Percentiles rank a stretch among this genome's conserved stretches.
Conservation (phyloP, 1,140 invertebrate species). For the Aphaenogaster rudis region DNA sequence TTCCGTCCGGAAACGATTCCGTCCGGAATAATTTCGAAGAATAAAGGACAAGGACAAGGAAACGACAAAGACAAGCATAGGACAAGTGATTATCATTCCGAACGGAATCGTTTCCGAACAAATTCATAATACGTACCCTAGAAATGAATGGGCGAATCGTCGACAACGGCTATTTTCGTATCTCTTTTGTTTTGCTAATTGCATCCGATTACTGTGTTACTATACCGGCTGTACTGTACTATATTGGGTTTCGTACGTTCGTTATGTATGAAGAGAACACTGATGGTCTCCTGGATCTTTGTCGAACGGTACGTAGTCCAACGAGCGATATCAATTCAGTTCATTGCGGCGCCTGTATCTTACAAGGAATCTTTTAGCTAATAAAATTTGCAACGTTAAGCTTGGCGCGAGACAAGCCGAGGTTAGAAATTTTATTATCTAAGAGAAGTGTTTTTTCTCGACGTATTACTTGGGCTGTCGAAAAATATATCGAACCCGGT, state of each 20-base stretch:
- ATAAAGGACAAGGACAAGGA: too few species aligned
- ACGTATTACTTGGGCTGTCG: not conserved
- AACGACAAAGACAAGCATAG: too few species aligned
- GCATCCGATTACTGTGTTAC: conserved; percentile 16
- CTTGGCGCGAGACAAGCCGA: conserved; percentile 7
- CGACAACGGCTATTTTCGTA: not conserved
- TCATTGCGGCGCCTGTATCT: not conserved
- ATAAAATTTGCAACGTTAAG: not conserved
- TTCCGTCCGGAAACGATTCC: too few species aligned
- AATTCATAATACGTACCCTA: not conserved
- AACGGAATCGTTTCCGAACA: too few species aligned
- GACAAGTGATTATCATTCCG: too few species aligned
- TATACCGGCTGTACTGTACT: conserved; percentile 14
- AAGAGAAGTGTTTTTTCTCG: not conserved
- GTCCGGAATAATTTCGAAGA: too few species aligned
- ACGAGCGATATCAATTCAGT: not conserved
- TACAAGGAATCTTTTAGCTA: not conserved
- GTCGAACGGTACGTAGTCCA: not conserved
- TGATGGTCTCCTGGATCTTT: not conserved
- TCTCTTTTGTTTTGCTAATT: not conserved
- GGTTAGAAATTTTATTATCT: not conserved
- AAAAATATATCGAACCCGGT: not conserved
- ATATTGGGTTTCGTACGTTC: not conserved
- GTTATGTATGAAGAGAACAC: not conserved
- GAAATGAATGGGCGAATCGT: not conserved